A percentile compares a stretch with the other conserved stretches of the same genome.
Evolutionary conservation across 2,797 vertebrate species (phyloP).

Genomic region (Pseudopleuronectes americanus): DNA sequence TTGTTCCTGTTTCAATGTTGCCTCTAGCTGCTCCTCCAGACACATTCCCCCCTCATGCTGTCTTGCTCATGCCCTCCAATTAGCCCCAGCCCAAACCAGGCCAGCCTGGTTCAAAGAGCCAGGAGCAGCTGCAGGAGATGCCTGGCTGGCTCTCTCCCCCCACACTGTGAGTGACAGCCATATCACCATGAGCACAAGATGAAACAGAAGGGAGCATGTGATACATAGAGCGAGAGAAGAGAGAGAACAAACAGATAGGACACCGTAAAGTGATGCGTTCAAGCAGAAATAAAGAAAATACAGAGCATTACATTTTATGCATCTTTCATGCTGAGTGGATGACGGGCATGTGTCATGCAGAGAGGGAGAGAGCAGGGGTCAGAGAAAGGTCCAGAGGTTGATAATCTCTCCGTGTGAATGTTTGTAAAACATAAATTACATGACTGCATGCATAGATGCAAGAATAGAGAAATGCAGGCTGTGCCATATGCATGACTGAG

Average conservation of each 20-base stretch:
- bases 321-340: background rate
- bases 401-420: slow-evolving; percentile 11
- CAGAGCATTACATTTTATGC: background rate
- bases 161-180: slow-evolving; percentile 38
- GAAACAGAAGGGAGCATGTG: slow-evolving; percentile 34
- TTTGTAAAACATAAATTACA: slow-evolving; percentile 4
- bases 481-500: slow-evolving; percentile 31
- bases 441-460: slow-evolving; percentile 1
- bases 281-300: slow-evolving; percentile 7
- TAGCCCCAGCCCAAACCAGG: slow-evolving; percentile 56
- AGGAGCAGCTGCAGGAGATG: slow-evolving; percentile 53
- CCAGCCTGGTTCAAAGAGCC: slow-evolving; percentile 58
- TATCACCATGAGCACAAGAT: slow-evolving; percentile 27
- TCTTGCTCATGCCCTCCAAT: slow-evolving; percentile 66
- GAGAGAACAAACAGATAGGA: slow-evolving; percentile 26
- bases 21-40: slow-evolving; percentile 53
- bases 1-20: slow-evolving; percentile 3
- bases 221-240: slow-evolving; percentile 15
- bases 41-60: slow-evolving; percentile 39
- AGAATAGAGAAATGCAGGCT: slow-evolving; percentile 12
- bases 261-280: slow-evolving; percentile 21
- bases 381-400: slow-evolving; percentile 1
- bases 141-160: slow-evolving; percentile 18
- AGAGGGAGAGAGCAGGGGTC: background rate
- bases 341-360: background rate